Conservation (phyloP, 2,888 invertebrate genomes). For the Pemphredon lugubris region DNA sequence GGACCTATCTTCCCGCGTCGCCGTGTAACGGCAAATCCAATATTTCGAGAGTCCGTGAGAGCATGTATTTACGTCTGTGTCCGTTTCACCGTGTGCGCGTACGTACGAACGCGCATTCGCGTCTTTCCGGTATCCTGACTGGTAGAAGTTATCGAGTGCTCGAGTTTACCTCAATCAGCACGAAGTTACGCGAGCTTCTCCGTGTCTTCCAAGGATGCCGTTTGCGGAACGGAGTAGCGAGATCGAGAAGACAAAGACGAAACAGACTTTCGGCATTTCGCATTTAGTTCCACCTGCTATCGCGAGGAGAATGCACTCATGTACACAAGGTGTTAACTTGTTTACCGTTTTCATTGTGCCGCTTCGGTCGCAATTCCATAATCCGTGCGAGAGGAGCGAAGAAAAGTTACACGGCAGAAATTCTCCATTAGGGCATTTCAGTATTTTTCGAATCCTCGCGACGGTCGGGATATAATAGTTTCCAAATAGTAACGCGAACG, state of each 20-base stretch:
- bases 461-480: no score
- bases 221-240: neutral
- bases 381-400: neutral
- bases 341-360: neutral
- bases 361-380: constrained; percentile 15
- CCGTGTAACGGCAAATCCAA: constrained; percentile 59
- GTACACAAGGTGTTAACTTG: neutral
- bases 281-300: no score
- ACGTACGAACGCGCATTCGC: constrained; percentile 41
- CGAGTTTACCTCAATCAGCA: constrained; percentile 73
- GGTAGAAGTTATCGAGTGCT: constrained; percentile 63
- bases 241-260: neutral
- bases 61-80: no score
- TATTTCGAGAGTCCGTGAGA: constrained; percentile 50
- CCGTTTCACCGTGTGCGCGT: no score
- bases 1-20: constrained; percentile 30
- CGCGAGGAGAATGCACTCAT: no score
- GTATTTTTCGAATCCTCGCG: no score
- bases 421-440: no score
- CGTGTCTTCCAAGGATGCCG: constrained; percentile 15
- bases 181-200: constrained; percentile 66
- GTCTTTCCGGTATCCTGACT: constrained; percentile 28
- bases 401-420: no score
- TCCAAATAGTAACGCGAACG: no score
- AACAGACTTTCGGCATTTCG: neutral